Base-by-base conservation (phyloP, 2,797 vertebrate genomes). In the Sciaenops ocellatus region DNA sequence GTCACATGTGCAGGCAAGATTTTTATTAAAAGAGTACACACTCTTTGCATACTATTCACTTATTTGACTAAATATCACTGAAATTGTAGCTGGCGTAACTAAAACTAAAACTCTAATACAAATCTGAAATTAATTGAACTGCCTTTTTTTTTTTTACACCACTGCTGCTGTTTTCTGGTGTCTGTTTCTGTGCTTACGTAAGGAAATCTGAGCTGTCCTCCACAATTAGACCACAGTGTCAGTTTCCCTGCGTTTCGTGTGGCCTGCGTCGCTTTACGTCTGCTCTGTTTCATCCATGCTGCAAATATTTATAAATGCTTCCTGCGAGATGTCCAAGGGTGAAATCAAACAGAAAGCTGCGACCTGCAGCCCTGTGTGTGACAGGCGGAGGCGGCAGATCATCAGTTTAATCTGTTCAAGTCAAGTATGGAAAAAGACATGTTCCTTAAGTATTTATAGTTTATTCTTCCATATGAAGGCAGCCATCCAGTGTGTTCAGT, bases 281-380 rank as follows among this genome's bases (percentile, higher is more conserved):
- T 78, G 46, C 42, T 75, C 56, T 73, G 78, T 78, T 79, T 64
- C 73, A 76, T 59, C 52, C 78, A 22, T 56, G 60, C 56, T 59
- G 52, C 72, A 89, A 83, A 87, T 90, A 85, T 90, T 81, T 89
- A 75, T n/a, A 65, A 69, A 68, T 13, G 41, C 51, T 55, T 75
- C 52, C 42, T 69, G 18, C 18, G 20, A 76, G 34, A 73, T 38
- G 17, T 54, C 47, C 24, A 51, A n/a, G 16, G 42, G 17, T 4
- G 1, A 54, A 66, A 61, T 60, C 5, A 41, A 57, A 74, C 26
- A 64, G 28, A n/a, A 51, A 62, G 47, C 47, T 38, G 30, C 18
- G 42, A 52, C n/a, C n/a, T n/a, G n/a, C n/a, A n/a, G 30, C 18
- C 2, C 4, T 4, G 11, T 55, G 51, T 47, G n/a, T 65, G 62